Evolutionary conservation across 92 coral and sea anemone species (phyloP), one percentile per base, ranked within the genome.

Genomic region (Hydrozoanthus gracilis): DNA sequence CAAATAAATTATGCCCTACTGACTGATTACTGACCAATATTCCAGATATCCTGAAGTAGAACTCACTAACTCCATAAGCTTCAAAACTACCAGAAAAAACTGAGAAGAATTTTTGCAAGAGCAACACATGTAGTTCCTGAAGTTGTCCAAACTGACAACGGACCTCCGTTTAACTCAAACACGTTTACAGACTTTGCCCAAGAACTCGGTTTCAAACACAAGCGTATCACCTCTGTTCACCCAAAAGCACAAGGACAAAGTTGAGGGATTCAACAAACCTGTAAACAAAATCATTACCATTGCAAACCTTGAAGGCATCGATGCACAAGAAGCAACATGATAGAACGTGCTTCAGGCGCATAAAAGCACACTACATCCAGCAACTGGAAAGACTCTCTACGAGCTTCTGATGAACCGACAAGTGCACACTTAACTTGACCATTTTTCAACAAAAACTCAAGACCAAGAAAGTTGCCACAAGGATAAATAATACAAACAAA

Each of bases 281-380:
- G 73, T 90, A 0, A 90, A 87, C 88, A 90, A 90, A 83, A 87
- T 68, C 49, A 39, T 58, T 2, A 48, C 60, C 2, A 87, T 90
- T 48, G 87, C 93, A 17, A 80, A 68, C 64, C 85, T 82, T 0
- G 75, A 87, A 17, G 35, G 77, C 3, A 62, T 51, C 5, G 76
- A 90, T 60, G 76, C 82, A 11, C 87, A 79, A 5, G 90, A 79
- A 64, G 90, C 90, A 4, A 11, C 84, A 87, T 47, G 87, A n/a
- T n/a, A n/a, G n/a, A n/a, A 92, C 76, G 89, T 90, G 91, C 82
- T 92, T 0, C 92, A 88, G 60, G 92, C 92, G 49, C 88, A 91
- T 56, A 49, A 88, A 86, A 66, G 80, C 51, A 91, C 87, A 5
- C 92, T 82, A 47, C 94, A 91, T 72, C 92, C 90, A 6, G 92